Evolutionary conservation across 2,797 vertebrate genomes (phyloP).

Genomic region (Anableps anableps): DNA sequence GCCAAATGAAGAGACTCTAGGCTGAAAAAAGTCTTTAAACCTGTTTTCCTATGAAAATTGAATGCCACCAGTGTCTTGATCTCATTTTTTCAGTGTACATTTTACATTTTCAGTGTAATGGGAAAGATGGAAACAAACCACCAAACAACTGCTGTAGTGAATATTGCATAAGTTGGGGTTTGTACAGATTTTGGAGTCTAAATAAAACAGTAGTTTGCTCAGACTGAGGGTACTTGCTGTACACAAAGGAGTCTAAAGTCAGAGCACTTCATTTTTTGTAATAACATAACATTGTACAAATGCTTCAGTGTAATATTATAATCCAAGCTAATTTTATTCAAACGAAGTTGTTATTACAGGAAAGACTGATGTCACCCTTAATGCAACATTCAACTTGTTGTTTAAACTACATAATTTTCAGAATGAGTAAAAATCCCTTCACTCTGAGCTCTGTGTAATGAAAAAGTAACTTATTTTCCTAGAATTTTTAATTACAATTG

Average conservation of each 20-base stretch:
- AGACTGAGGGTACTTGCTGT: slow-evolving; percentile 46
- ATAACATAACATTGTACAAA: too few species aligned
- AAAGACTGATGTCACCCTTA: too few species aligned
- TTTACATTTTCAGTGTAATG: slow-evolving; percentile 43
- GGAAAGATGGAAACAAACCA: slow-evolving; percentile 43
- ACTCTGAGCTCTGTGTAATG: not conserved
- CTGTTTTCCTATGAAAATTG: slow-evolving; percentile 43
- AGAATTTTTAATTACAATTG: not conserved
- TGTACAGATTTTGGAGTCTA: slow-evolving; percentile 66
- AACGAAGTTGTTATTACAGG: too few species aligned
- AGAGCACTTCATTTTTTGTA: too few species aligned
- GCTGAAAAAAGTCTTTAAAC: slow-evolving; percentile 35
- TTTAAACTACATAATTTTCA: too few species aligned
- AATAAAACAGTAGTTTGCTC: slow-evolving; percentile 54
- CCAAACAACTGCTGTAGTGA: slow-evolving; percentile 36
- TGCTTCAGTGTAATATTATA: too few species aligned
- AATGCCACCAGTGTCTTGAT: slow-evolving; percentile 48
- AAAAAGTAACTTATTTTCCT: not conserved
- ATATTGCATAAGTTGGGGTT: slow-evolving; percentile 51
- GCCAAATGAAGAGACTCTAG: slow-evolving; percentile 17
- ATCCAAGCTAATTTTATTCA: too few species aligned
- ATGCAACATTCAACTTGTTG: too few species aligned
- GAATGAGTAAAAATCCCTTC: not conserved
- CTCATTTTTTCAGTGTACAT: slow-evolving; percentile 54
- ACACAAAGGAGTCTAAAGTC: slow-evolving; percentile 39